Conservation (phyloP, 2,888 invertebrate species). For the Chalcosyrphus nemorum region DNA sequence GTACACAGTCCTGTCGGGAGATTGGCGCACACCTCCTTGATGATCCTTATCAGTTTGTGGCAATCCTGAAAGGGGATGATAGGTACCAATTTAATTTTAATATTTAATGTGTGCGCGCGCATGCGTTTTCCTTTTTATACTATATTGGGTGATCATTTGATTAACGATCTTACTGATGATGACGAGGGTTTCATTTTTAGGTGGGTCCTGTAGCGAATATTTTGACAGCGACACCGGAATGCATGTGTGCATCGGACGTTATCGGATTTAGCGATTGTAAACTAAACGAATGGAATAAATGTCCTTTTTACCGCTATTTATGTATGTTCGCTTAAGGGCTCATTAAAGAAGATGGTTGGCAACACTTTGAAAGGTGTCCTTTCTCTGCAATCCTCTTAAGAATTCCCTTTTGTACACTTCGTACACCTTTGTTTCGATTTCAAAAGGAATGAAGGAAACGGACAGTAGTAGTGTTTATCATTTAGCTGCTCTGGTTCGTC, state of each 20-base stretch:
- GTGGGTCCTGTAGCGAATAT: constrained; percentile 35
- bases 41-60: constrained; percentile 62
- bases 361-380: background rate
- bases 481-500: background rate
- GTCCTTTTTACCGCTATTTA: constrained; percentile 52
- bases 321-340: constrained; percentile 2
- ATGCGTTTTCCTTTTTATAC: background rate
- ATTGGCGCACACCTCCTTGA: constrained; percentile 64
- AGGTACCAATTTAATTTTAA: constrained; percentile 65
- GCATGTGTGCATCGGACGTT: constrained; percentile 60
- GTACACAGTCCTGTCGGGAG: background rate
- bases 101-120: constrained; percentile 29
- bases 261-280: constrained; percentile 57
- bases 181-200: constrained; percentile 4
- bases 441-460: background rate
- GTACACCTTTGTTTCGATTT: constrained; percentile 1
- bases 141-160: constrained; percentile 34
- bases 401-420: background rate
- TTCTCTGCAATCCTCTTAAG: background rate
- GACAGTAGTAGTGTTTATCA: constrained; percentile 35
- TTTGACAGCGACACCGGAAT: constrained; percentile 62
- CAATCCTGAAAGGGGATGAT: constrained; percentile 54
- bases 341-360: background rate
- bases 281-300: constrained; percentile 65
- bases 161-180: constrained; percentile 35